A percentile compares a stretch with the other conserved stretches of the same genome.
Evolutionary conservation across 1,140 invertebrate species (phyloP).

Genomic region (Hylaeus volcanicus): DNA sequence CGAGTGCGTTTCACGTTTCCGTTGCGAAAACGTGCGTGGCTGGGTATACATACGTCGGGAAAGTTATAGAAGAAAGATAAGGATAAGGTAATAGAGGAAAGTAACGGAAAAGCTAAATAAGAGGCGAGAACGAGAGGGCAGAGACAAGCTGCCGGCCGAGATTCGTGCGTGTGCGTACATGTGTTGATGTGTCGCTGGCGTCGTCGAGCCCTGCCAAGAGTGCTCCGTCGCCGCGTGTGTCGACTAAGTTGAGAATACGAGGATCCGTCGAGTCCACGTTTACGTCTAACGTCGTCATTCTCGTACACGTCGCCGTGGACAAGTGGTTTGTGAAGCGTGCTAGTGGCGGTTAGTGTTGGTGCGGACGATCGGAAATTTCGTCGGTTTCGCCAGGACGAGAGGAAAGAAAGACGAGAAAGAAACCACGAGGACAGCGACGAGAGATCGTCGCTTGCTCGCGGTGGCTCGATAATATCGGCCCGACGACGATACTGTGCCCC

Average conservation of each 20-base stretch:
- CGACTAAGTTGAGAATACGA: constrained; percentile 57
- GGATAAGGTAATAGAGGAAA: background rate
- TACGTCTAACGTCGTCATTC: constrained; percentile 19
- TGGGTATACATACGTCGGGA: background rate
- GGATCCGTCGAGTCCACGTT: constrained; percentile 37
- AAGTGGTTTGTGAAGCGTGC: constrained; percentile 44
- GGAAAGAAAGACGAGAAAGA: constrained; percentile 38
- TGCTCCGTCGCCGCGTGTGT: constrained; percentile 58
- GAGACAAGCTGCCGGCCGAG: constrained; percentile 35
- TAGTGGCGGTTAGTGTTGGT: constrained; percentile 31
- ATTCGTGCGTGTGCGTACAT: constrained; percentile 60
- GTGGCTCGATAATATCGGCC: constrained; percentile 74
- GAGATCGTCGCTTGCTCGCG: constrained; percentile 56
- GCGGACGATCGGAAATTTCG: constrained; percentile 31
- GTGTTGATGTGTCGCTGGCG: constrained; percentile 70
- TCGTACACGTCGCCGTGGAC: constrained; percentile 19
- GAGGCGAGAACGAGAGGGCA: constrained; percentile 6
- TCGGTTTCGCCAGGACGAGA: constrained; percentile 36
- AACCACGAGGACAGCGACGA: constrained; percentile 65
- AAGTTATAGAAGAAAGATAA: background rate
- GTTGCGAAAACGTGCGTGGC: constrained; percentile 34
- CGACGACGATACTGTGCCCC: constrained; percentile 55
- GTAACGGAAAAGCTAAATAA: background rate
- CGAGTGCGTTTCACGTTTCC: constrained; percentile 40
- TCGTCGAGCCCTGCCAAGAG: constrained; percentile 67